Percentiles rank a stretch among this genome's conserved stretches.
Evolutionary conservation across 2,888 invertebrate species (phyloP).

Genomic region (Clepsis dumicolana): DNA sequence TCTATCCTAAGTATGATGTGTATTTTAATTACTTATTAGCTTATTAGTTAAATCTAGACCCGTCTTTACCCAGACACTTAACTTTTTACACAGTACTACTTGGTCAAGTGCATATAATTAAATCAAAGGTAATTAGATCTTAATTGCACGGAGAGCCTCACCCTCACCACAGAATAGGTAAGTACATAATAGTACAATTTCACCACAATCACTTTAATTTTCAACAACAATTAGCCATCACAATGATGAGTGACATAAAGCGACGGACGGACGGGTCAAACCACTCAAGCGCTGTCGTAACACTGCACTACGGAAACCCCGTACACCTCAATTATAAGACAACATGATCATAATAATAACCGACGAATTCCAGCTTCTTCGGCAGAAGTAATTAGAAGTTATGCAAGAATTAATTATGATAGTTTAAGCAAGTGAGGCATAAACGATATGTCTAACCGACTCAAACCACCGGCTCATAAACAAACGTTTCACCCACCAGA

Average conservation of each 20-base stretch:
- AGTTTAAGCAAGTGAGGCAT: slow-evolving; percentile 35
- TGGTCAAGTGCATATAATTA: too few relatives aligned
- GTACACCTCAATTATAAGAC: slow-evolving; percentile 9
- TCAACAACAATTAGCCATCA: slow-evolving; percentile 27
- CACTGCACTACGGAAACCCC: slow-evolving; percentile 6
- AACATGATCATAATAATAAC: slow-evolving; percentile 31
- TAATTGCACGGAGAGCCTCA: neutral
- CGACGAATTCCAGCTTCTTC: slow-evolving; percentile 24
- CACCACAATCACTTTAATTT: slow-evolving; percentile 21
- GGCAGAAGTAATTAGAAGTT: slow-evolving; percentile 15
- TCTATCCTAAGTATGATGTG: too few relatives aligned
- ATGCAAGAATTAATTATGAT: slow-evolving; percentile 30
- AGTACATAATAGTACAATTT: too few relatives aligned
- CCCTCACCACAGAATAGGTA: slow-evolving; percentile 1
- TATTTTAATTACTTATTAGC: too few relatives aligned
- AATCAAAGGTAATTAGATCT: neutral
- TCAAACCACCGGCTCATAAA: slow-evolving; percentile 46
- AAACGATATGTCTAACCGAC: slow-evolving; percentile 40
- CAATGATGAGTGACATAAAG: slow-evolving; percentile 21
- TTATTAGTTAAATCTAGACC: too few relatives aligned
- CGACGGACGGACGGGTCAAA: slow-evolving; percentile 1
- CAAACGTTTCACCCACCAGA: slow-evolving; percentile 59
- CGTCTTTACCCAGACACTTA: too few relatives aligned
- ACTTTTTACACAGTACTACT: too few relatives aligned
- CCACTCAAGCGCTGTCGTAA: slow-evolving; percentile 15